Base-by-base conservation (phyloP, 1,140 invertebrate species). In the Drosophila funebris region DNA sequence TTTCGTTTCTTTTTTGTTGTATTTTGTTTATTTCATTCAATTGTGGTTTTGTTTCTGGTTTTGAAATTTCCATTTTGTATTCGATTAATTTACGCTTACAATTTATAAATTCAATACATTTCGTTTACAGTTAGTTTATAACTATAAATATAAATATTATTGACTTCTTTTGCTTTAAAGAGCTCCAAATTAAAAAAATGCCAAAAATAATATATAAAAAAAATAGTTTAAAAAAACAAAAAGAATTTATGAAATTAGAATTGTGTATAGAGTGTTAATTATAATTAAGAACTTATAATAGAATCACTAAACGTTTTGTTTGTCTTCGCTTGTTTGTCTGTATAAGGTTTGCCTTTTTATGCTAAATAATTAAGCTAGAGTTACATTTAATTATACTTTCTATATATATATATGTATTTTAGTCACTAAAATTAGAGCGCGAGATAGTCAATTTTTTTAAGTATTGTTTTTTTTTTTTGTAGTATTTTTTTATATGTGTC, bases 21-120 rank as follows among this genome's bases (percentile, higher is more conserved):
- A 53, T 54, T 58, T 37, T 76, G 27, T 66, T 33, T 77, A 53
- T 87, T 75, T 83, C 56, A 88, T 78, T 73, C 44, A 85, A 71
- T 72, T 82, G 76, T 70, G 43, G 57, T 69, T 82, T 78, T 70
- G 43, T 61, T 69, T 20, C 52, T 14, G 4, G 39, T 54, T 53
- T 58, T 61, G 52, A 16, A 36, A 36, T 53, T 62, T 46, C 29
- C 61, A 54, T 52, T 60, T 56, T 44, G 43, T 62, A 56, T 48
- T 6, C 6, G 24, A 39, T 37, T 53, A 43, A 31, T 69, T 67
- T 67, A 36, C 5, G 36, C 83, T 88, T 88, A 83, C 33, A 52
- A 69, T 68, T 84, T 90, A 89, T 90, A 89, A 85, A 90, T 85
- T 89, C 85, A 78, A 81, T 90, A 72, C 77, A 81, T 88, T 77